Evolutionary conservation across 2,113 vertebrate genomes (phyloP).

Genomic region (Taxidea taxus): DNA sequence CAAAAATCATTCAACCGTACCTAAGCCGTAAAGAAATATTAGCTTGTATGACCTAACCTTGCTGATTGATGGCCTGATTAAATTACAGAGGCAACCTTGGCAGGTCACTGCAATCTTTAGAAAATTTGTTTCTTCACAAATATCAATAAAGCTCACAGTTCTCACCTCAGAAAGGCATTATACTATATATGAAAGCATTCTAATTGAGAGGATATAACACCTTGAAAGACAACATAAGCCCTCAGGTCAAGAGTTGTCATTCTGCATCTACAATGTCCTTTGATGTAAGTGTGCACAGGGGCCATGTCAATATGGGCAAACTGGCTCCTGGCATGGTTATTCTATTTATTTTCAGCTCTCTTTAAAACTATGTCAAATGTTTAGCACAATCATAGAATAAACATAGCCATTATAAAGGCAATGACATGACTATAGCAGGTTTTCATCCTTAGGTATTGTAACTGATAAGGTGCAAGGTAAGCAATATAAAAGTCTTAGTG

Average conservation of each 20-base stretch:
- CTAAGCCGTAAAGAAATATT: conserved; percentile 73
- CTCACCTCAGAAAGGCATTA: not conserved
- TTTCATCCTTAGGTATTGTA: not conserved
- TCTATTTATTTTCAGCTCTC: not conserved
- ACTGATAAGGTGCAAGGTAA: not conserved
- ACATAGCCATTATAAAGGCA: not conserved
- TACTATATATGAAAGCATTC: not conserved
- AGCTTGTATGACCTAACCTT: conserved; percentile 70
- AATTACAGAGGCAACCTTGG: conserved; percentile 61
- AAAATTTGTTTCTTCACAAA: conserved; percentile 38
- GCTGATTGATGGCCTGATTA: conserved; percentile 69
- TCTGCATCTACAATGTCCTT: not conserved
- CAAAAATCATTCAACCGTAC: conserved; percentile 66
- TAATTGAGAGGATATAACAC: not conserved
- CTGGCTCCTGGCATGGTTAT: not conserved
- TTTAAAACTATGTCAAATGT: not conserved
- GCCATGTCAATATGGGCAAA: not conserved
- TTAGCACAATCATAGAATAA: not conserved
- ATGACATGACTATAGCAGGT: not conserved
- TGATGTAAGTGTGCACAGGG: not conserved
- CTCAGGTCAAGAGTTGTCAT: not conserved
- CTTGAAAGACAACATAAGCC: not conserved
- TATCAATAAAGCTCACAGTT: not conserved
- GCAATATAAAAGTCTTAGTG: not conserved
- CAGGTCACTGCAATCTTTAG: conserved; percentile 4